Percentiles rank a stretch among this genome's conserved stretches.
Evolutionary conservation across 2,888 invertebrate genomes (phyloP).

Genomic region (Onchidella celtica): DNA sequence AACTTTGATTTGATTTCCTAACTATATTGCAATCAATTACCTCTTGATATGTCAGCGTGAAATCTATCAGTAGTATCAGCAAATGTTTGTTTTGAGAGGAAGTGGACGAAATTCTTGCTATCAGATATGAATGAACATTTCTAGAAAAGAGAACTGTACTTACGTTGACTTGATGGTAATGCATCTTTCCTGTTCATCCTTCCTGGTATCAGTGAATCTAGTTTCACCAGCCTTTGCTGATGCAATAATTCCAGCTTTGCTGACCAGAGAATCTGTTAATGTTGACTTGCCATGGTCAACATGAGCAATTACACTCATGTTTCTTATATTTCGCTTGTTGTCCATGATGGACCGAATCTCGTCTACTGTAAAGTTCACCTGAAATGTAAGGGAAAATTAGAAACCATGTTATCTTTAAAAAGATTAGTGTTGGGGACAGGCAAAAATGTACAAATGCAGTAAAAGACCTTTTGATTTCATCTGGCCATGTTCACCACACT

Average conservation of each 20-base stretch:
- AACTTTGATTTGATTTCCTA: too few species aligned
- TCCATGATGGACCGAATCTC: slow-evolving; percentile 99
- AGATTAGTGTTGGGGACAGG: slow-evolving; percentile 35
- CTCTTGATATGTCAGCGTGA: too few species aligned
- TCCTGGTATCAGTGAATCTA: slow-evolving; percentile 99
- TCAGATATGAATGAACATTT: too few species aligned
- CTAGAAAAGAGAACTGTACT: too few species aligned
- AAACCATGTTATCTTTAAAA: neutral
- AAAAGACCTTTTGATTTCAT: too few species aligned
- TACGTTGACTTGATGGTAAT: slow-evolving; percentile 99
- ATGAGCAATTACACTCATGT: slow-evolving; percentile 99
- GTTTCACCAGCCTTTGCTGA: slow-evolving; percentile 99
- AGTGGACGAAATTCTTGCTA: too few species aligned
- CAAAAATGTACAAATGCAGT: slow-evolving; percentile 7
- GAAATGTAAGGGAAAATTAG: neutral
- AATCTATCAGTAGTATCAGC: too few species aligned
- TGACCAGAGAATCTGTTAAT: slow-evolving; percentile 98
- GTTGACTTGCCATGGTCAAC: slow-evolving; percentile 99
- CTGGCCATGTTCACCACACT: too few species aligned
- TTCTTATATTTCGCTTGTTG: slow-evolving; percentile 99
- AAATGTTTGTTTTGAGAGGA: too few species aligned
- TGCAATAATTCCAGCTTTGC: slow-evolving; percentile 99
- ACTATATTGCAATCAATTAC: too few species aligned
- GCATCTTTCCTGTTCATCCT: slow-evolving; percentile 99
- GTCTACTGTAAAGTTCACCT: slow-evolving; percentile 99